Evolutionary conservation across 1,140 invertebrate genomes (phyloP).

Genomic region (Atta texana): DNA sequence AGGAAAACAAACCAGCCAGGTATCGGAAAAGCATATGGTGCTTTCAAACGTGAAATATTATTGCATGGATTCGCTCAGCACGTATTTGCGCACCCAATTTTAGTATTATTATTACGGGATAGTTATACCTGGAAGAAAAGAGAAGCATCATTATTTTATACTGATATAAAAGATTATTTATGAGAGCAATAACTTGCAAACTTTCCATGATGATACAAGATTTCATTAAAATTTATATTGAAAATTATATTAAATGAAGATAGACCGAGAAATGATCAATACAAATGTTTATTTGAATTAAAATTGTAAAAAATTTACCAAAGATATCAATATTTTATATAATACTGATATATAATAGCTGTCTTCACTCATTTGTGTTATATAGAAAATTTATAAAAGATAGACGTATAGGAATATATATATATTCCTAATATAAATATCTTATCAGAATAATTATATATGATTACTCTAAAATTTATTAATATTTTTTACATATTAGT

Average conservation of each 20-base stretch:
- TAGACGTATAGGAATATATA: neutral
- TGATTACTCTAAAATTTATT: neutral
- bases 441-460: neutral
- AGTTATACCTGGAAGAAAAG: slow-evolving; percentile 29
- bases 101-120: slow-evolving; percentile 26
- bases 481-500: neutral
- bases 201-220: neutral
- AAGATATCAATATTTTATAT: too few species aligned
- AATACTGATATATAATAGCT: too few species aligned
- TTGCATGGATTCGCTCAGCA: slow-evolving; percentile 47
- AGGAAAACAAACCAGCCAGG: slow-evolving; percentile 59
- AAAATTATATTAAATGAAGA: neutral
- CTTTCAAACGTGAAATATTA: slow-evolving; percentile 63
- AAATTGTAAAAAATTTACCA: too few species aligned
- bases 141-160: slow-evolving; percentile 41
- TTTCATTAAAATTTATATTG: neutral
- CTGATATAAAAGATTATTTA: slow-evolving; percentile 14
- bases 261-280: too few species aligned
- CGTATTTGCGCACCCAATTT: slow-evolving; percentile 58
- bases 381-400: neutral
- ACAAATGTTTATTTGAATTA: too few species aligned
- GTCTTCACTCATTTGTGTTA: too few species aligned
- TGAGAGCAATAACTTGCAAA: neutral
- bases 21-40: slow-evolving; percentile 60
- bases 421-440: neutral